These are phyloP conservation scores for Oncorhynchus nerka DNA, from an alignment of 2,113 vertebrate genomes.

Conservation along the genomic window DNA sequence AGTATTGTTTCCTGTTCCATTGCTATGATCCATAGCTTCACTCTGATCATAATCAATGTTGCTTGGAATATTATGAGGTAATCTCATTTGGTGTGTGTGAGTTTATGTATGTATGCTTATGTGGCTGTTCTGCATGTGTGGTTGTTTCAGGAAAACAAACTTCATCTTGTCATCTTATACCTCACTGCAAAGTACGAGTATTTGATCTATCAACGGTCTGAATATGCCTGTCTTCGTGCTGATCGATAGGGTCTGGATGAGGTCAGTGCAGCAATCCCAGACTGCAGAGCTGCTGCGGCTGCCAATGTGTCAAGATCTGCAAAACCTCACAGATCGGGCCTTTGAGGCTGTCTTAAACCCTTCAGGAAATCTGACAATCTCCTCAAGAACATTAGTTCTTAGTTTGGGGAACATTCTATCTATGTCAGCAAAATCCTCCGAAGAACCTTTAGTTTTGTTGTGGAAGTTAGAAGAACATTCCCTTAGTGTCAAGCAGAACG, in stretches of 20 bases:
- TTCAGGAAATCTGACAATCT: slow-evolving; percentile 39
- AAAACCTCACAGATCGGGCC: slow-evolving; percentile 26
- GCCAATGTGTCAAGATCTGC: slow-evolving; percentile 22
- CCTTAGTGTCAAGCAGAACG: too few relatives aligned
- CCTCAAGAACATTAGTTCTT: slow-evolving; percentile 23
- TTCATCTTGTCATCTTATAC: background rate
- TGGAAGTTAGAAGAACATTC: too few relatives aligned
- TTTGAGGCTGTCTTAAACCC: slow-evolving; percentile 40
- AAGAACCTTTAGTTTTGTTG: too few relatives aligned
- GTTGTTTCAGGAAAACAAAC: background rate
- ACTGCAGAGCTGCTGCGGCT: slow-evolving; percentile 7
- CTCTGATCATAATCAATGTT: too few relatives aligned
- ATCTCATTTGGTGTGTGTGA: too few relatives aligned
- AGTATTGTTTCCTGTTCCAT: too few relatives aligned
- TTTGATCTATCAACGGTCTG: slow-evolving; percentile 11
- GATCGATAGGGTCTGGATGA: slow-evolving; percentile 15
- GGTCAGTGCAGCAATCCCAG: slow-evolving; percentile 28
- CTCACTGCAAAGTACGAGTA: background rate
- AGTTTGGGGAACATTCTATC: too few relatives aligned
- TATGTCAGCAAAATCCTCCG: too few relatives aligned
- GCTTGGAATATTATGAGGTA: too few relatives aligned
- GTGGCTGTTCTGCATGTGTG: background rate
- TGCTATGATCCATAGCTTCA: too few relatives aligned
- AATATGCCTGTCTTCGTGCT: slow-evolving; percentile 12
- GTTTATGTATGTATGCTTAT: too few relatives aligned